phyloP scores from a whole-genome alignment of 2,113 vertebrate genomes.

The Tetraodon nigroviridis region DNA sequence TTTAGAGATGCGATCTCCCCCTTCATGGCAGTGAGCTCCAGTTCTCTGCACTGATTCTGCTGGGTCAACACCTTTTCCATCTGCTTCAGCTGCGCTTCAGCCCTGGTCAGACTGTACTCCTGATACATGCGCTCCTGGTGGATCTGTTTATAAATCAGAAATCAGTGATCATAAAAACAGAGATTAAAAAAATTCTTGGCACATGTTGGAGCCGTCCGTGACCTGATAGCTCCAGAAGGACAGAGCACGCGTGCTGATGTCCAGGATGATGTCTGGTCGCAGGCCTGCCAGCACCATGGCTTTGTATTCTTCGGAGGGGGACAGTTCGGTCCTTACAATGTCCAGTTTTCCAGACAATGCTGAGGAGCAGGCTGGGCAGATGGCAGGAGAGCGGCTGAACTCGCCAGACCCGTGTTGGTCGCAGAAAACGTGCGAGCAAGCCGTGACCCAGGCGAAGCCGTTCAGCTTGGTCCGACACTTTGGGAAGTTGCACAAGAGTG shows the following conservation, averaged over 20 bases:
- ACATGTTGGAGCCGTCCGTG: background rate
- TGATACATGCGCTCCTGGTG: slow-evolving; percentile 86
- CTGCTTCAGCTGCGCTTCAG: slow-evolving; percentile 79
- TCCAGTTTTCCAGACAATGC: slow-evolving; percentile 85
- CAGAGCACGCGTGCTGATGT: slow-evolving; percentile 82
- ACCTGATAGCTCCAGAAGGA: slow-evolving; percentile 91
- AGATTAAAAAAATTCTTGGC: background rate
- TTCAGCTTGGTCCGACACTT: slow-evolving; percentile 81
- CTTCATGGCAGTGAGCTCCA: slow-evolving; percentile 79
- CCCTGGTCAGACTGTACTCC: slow-evolving; percentile 81
- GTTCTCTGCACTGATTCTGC: slow-evolving; percentile 83
- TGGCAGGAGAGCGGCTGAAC: slow-evolving; percentile 81
- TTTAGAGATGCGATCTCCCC: slow-evolving; percentile 83
- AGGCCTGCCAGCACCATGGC: slow-evolving; percentile 85
- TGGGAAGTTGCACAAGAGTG: slow-evolving; percentile 83
- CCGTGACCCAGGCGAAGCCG: slow-evolving; percentile 85
- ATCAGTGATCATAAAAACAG: background rate
- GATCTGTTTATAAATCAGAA: slow-evolving; percentile 66
- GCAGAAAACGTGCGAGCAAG: slow-evolving; percentile 87
- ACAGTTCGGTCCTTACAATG: slow-evolving; percentile 82
- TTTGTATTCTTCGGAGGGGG: slow-evolving; percentile 85
- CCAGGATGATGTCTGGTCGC: slow-evolving; percentile 80
- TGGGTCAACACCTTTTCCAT: slow-evolving; percentile 85
- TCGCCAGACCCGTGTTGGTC: slow-evolving; percentile 85
- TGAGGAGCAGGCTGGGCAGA: slow-evolving; percentile 84